Evolutionary conservation across 2,113 vertebrate species (phyloP).

Genomic region (Tichodroma muraria): DNA sequence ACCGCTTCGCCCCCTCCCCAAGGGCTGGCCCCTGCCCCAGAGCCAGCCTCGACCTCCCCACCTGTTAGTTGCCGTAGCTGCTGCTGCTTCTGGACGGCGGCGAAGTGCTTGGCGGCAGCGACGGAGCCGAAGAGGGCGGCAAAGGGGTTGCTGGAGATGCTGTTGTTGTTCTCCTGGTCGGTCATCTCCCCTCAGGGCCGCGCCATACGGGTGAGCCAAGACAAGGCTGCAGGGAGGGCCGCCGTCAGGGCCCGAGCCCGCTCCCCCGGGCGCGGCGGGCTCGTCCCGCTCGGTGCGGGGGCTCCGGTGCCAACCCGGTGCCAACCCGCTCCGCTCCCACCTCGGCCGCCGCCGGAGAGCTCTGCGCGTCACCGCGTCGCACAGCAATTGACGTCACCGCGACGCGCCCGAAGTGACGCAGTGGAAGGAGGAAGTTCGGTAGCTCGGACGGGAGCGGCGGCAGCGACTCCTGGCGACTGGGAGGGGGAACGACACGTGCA

Average conservation of each 20-base stretch:
- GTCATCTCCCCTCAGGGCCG: constrained; percentile 86
- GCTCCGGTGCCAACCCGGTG: neutral
- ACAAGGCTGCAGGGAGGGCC: neutral
- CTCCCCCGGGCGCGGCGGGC: neutral
- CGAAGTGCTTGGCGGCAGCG: constrained; percentile 94
- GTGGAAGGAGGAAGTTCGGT: accelerated
- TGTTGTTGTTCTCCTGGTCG: constrained; percentile 99
- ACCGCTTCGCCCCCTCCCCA: neutral
- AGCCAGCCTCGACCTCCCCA: neutral
- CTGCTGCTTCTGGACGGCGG: constrained; percentile 83
- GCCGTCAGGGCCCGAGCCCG: neutral
- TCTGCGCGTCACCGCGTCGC: neutral
- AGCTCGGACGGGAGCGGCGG: accelerated
- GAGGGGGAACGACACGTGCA: neutral
- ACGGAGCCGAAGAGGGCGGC: constrained; percentile 95
- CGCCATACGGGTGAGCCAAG: neutral
- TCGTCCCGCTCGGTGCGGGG: neutral
- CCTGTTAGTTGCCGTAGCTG: constrained; percentile 70
- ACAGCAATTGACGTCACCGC: accelerated
- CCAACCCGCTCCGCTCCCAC: neutral
- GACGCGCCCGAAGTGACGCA: neutral
- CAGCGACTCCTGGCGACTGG: neutral
- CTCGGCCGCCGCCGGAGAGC: neutral
- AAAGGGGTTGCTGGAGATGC: constrained; percentile 95
- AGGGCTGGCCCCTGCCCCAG: neutral